phyloP scores from a whole-genome alignment of 2,797 vertebrate genomes.

The Bovichtus variegatus region DNA sequence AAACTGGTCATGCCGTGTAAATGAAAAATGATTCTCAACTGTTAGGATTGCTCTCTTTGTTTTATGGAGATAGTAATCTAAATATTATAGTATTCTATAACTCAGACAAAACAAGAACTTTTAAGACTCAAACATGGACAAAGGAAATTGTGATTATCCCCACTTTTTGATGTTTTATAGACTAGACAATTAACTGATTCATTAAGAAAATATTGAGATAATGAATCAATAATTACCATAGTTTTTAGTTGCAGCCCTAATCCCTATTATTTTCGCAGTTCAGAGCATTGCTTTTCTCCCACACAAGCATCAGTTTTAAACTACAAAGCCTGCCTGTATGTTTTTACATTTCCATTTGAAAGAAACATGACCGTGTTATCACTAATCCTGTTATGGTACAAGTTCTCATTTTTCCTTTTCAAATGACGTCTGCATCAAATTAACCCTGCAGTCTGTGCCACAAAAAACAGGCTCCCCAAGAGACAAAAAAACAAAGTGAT shows the following conservation, averaged over 20 bases:
- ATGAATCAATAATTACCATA: background rate
- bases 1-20: too few relatives aligned
- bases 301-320: background rate
- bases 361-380: slow-evolving; percentile 30
- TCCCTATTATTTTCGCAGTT: background rate
- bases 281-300: background rate
- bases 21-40: background rate
- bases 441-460: slow-evolving; percentile 32
- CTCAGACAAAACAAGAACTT: background rate
- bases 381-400: slow-evolving; percentile 41
- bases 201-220: background rate
- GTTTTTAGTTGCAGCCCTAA: too few relatives aligned
- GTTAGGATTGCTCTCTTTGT: background rate
- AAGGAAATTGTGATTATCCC: background rate
- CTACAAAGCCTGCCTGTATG: background rate
- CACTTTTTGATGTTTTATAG: background rate
- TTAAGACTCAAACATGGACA: background rate
- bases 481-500: slow-evolving; percentile 62
- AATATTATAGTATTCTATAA: background rate
- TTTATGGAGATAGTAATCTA: background rate
- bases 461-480: slow-evolving; percentile 18
- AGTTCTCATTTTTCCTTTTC: slow-evolving; percentile 41
- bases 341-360: slow-evolving; percentile 23
- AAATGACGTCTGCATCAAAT: slow-evolving; percentile 59
- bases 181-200: background rate